Base-by-base conservation (phyloP, 2,888 invertebrate species). In the Caenorhabditis sp. region DNA sequence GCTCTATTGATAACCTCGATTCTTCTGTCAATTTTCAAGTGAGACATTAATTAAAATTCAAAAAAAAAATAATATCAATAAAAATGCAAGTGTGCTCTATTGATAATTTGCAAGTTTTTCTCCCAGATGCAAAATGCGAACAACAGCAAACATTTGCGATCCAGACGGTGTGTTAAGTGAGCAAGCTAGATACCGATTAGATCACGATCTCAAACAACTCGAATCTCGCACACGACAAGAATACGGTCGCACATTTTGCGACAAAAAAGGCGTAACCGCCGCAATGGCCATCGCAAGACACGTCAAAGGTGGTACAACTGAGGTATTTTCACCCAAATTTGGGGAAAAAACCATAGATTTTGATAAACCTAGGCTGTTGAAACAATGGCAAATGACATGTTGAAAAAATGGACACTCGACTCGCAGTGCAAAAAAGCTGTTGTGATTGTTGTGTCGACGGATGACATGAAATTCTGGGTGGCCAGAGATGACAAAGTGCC, bases 401-500 rank as follows among this genome's bases (percentile, higher is more conserved):
- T 81, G 4, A 60, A 67, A 8, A 71, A 65, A 24, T 86, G 86
- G 86, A 81, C 77, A 5, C 74, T 86, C 26, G 86, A 86, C 66
- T 60, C 76, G 10, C 86, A 86, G 59, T 86, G 86, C 66, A 72
- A 81, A 68, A 86, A 86, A 67, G 75, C 81, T 0, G 66, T 84
- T 12, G 77, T 79, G 24, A 76, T 79, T 21, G 77, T 79, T 2
- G 77, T 79, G 0, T 79, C 85, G 4, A 78, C 79, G 1, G 86
- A 86, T 51, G 86, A 86, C 37, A 73, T 71, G 54, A 83, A 82
- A 64, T 86, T 86, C 70, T 86, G 86, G 86, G 83, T 84, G 17
- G 83, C 84, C 14, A 66, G 86, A 19, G 84, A 82, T 58, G 77
- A 81, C 37, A 78, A 77, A 62, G 84, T 81, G 24, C 86, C 86